phyloP scores from a whole-genome alignment of 2,797 vertebrate species.

The Amphiprion clarkii region DNA sequence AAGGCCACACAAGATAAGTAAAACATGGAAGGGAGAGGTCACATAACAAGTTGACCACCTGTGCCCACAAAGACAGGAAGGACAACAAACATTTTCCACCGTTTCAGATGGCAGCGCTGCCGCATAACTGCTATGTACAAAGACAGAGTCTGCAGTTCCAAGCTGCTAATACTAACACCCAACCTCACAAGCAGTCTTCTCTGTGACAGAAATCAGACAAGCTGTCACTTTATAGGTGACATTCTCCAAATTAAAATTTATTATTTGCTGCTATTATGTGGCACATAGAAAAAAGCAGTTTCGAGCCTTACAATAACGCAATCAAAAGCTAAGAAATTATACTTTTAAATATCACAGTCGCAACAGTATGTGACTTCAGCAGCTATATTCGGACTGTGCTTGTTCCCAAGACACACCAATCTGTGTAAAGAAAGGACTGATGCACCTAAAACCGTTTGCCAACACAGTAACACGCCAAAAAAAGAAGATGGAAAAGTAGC shows the following conservation, averaged over 20 bases:
- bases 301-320: slow-evolving; percentile 39
- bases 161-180: too few species aligned
- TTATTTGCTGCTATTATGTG: neutral
- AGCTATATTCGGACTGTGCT: neutral
- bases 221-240: too few species aligned
- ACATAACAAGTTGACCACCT: too few species aligned
- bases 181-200: neutral
- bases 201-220: neutral
- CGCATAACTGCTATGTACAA: neutral
- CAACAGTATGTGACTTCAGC: neutral
- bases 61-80: neutral
- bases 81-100: too few species aligned
- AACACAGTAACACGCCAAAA: slow-evolving; percentile 2
- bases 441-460: neutral
- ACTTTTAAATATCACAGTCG: neutral
- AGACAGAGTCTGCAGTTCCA: neutral
- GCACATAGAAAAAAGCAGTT: neutral
- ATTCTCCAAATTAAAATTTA: too few species aligned
- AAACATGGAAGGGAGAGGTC: neutral
- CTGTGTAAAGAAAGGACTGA: neutral
- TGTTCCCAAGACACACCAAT: slow-evolving; percentile 1
- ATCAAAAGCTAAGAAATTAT: slow-evolving; percentile 45
- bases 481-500: slow-evolving; percentile 2
- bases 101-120: neutral
- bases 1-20: neutral